Conservation (phyloP, 2,113 vertebrate species). For the Callospermophilus lateralis region DNA sequence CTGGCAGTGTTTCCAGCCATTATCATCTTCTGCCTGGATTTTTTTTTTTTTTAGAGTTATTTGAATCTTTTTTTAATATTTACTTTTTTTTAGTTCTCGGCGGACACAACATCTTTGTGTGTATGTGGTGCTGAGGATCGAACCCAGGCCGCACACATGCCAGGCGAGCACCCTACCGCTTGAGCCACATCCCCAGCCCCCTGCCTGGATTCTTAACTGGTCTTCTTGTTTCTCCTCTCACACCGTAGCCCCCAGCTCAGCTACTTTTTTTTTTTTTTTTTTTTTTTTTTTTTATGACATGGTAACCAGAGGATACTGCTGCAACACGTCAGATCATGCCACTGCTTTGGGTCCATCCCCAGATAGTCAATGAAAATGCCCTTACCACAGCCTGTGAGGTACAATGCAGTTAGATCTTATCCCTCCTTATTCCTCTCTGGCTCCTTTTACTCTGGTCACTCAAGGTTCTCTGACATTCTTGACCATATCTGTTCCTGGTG, state of each 20-base stretch:
- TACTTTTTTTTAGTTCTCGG: too few species aligned
- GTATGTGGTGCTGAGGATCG: too few species aligned
- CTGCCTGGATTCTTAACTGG: neutral
- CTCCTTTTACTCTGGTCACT: neutral
- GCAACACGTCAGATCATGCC: neutral
- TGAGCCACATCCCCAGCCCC: too few species aligned
- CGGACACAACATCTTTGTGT: too few species aligned
- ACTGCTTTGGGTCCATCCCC: neutral
- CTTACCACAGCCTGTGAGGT: too few species aligned
- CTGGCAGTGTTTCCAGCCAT: neutral
- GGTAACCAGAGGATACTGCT: neutral
- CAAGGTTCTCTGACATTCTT: neutral
- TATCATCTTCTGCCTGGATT: neutral
- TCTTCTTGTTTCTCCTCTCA: neutral
- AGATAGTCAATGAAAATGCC: too few species aligned
- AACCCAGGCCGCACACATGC: too few species aligned
- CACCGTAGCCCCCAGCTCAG: neutral
- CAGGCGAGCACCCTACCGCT: too few species aligned
- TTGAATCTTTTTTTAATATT: too few species aligned
- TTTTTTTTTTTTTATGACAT: too few species aligned
- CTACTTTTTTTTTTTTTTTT: neutral
- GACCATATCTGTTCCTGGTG: neutral
- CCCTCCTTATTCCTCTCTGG: neutral
- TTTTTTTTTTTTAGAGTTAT: too few species aligned
- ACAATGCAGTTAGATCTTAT: too few species aligned